Evolutionary conservation across 2,797 vertebrate species (phyloP).

Genomic region (Chelon auratus): DNA sequence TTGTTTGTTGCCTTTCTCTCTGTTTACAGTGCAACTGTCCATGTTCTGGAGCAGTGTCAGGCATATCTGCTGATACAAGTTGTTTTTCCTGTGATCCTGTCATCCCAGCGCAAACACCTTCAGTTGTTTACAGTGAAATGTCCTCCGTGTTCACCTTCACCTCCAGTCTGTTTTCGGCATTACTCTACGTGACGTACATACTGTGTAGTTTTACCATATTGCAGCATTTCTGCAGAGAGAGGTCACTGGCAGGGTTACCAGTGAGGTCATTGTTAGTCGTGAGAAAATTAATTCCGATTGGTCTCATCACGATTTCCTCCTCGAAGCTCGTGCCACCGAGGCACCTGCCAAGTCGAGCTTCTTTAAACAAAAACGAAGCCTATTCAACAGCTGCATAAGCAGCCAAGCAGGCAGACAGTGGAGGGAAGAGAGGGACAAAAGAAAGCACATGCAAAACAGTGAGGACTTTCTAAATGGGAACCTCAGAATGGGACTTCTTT

Average conservation of each 20-base stretch:
- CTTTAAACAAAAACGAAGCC: constrained; percentile 70
- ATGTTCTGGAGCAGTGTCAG: constrained; percentile 69
- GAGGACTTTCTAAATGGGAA: constrained; percentile 69
- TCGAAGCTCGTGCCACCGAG: constrained; percentile 59
- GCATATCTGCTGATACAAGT: constrained; percentile 73
- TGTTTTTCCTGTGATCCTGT: constrained; percentile 80
- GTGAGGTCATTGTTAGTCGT: constrained; percentile 66
- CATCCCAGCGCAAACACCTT: constrained; percentile 76
- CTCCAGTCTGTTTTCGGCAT: constrained; percentile 76
- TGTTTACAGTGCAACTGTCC: constrained; percentile 46
- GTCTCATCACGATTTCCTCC: constrained; percentile 63
- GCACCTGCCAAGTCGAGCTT: constrained; percentile 74
- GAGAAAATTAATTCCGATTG: constrained; percentile 77
- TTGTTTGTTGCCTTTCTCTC: constrained; percentile 31
- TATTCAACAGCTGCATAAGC: constrained; percentile 75
- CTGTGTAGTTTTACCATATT: constrained; percentile 65
- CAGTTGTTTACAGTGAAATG: constrained; percentile 81
- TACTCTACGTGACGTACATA: constrained; percentile 80
- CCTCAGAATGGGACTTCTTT: constrained; percentile 66
- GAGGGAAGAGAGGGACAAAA: constrained; percentile 60
- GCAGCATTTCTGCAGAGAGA: constrained; percentile 53
- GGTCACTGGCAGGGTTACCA: constrained; percentile 68
- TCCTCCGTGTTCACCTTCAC: constrained; percentile 83
- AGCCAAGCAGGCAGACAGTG: constrained; percentile 68
- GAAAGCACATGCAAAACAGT: constrained; percentile 75